A percentile compares a stretch with the other conserved stretches of the same genome.
phyloP scores from a whole-genome alignment of 2,888 invertebrate species.

The Sclerodermus sp. region DNA sequence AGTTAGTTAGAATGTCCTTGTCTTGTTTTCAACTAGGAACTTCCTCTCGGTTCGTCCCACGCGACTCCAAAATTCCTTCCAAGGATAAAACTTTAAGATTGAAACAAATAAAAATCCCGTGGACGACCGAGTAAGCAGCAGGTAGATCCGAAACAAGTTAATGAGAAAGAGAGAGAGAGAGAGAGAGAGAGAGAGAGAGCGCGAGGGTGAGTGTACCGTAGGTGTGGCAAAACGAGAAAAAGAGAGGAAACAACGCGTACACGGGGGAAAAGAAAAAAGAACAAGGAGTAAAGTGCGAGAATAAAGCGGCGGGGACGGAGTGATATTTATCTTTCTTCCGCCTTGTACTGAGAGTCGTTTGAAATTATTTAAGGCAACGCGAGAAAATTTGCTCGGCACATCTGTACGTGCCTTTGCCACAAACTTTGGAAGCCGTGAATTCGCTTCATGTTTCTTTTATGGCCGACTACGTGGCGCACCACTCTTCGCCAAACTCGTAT shows the following conservation, averaged over 20 bases:
- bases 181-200: not conserved
- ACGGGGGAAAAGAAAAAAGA: not conserved
- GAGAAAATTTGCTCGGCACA: slow-evolving; percentile 25
- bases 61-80: slow-evolving; percentile 13
- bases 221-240: too few relatives aligned
- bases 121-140: not conserved
- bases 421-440: slow-evolving; percentile 11
- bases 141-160: too few relatives aligned
- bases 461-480: slow-evolving; percentile 2
- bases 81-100: slow-evolving; percentile 18
- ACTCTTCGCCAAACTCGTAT: slow-evolving; percentile 1
- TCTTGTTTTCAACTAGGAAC: slow-evolving; percentile 8
- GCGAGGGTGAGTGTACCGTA: too few relatives aligned
- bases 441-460: slow-evolving; percentile 21
- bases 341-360: slow-evolving; percentile 3
- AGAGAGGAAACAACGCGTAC: too few relatives aligned
- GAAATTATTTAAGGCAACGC: slow-evolving; percentile 22
- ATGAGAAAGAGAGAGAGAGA: not conserved
- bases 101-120: slow-evolving; percentile 16
- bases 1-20: slow-evolving; percentile 1
- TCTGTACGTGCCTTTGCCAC: slow-evolving; percentile 11
- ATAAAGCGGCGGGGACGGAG: not conserved
- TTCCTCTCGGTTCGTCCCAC: slow-evolving; percentile 2
- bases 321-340: slow-evolving; percentile 27
- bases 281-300: not conserved